A percentile compares a stretch with the other conserved stretches of the same genome.
Evolutionary conservation across 2,888 invertebrate genomes (phyloP).

Genomic region (Cosmopolites sordidus): DNA sequence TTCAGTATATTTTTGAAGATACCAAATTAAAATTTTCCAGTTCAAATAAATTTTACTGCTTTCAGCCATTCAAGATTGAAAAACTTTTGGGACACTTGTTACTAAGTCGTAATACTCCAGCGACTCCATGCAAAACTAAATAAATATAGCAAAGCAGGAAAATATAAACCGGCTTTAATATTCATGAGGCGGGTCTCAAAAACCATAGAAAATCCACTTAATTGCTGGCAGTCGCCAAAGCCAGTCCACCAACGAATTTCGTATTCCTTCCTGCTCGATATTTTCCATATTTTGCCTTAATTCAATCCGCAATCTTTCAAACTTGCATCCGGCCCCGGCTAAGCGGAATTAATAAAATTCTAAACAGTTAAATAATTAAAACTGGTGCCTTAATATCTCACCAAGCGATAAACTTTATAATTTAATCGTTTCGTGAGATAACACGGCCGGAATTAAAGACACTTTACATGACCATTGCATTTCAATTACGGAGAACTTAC

Average conservation of each 20-base stretch:
- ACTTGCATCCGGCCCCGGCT: neutral
- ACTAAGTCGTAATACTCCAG: too few species aligned
- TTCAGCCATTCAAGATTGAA: too few species aligned
- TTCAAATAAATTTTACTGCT: too few species aligned
- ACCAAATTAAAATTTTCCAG: too few species aligned
- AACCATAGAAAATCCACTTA: neutral
- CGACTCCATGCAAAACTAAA: too few species aligned
- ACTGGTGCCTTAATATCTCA: conserved; percentile 12
- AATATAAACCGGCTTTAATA: neutral
- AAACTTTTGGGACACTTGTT: too few species aligned
- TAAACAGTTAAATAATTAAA: conserved; percentile 4
- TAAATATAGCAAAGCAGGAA: too few species aligned
- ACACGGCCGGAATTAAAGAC: conserved; percentile 22
- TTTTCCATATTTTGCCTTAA: conserved; percentile 4
- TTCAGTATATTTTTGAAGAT: too few species aligned
- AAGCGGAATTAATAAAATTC: conserved; percentile 6
- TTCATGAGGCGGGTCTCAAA: neutral
- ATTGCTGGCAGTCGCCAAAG: neutral
- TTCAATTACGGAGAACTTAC: conserved; percentile 21
- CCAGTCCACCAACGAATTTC: neutral
- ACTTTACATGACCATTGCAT: conserved; percentile 24
- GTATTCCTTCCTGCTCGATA: neutral
- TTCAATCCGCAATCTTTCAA: conserved; percentile 6
- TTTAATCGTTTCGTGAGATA: conserved; percentile 23
- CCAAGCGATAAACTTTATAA: conserved; percentile 16